Conservation (phyloP, 2,113 vertebrate genomes). For the Arothron firmamentum region DNA sequence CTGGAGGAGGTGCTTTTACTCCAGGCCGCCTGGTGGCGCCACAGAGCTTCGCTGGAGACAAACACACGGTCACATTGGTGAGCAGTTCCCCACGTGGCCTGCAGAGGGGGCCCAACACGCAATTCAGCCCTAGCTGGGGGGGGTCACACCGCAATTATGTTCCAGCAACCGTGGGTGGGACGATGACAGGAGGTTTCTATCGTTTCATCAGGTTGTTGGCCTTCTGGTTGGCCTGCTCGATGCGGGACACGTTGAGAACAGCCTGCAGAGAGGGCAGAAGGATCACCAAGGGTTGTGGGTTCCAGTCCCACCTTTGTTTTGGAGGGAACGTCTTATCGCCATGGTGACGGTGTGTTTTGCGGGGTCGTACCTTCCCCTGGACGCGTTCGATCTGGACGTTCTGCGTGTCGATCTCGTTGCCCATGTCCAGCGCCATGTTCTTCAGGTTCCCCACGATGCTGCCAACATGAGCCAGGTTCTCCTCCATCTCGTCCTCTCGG, state of each 20-base stretch:
- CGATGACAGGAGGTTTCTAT: constrained; percentile 22
- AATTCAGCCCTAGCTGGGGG: not conserved
- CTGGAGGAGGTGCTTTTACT: not conserved
- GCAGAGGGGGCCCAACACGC: constrained; percentile 44
- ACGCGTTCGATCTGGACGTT: constrained; percentile 73
- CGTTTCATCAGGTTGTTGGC: constrained; percentile 75
- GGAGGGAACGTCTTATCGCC: too few species aligned
- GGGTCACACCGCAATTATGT: not conserved
- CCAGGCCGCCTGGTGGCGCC: constrained; percentile 53
- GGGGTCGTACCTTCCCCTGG: constrained; percentile 62
- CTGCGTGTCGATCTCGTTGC: constrained; percentile 80
- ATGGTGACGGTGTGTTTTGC: too few species aligned
- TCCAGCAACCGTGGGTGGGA: not conserved
- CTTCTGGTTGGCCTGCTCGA: constrained; percentile 77
- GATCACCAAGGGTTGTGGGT: too few species aligned
- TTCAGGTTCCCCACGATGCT: constrained; percentile 80
- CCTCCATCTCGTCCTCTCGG: constrained; percentile 81
- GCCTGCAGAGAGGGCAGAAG: constrained; percentile 55
- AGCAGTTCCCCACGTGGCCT: not conserved
- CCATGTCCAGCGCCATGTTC: constrained; percentile 80
- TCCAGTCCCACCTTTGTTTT: too few species aligned
- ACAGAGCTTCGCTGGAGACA: constrained; percentile 16
- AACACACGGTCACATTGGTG: constrained; percentile 15
- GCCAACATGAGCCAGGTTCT: constrained; percentile 77
- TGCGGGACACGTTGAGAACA: constrained; percentile 73